These are phyloP conservation scores for Apus apus DNA, from an alignment of 2,113 vertebrate species.

Conservation along the genomic window DNA sequence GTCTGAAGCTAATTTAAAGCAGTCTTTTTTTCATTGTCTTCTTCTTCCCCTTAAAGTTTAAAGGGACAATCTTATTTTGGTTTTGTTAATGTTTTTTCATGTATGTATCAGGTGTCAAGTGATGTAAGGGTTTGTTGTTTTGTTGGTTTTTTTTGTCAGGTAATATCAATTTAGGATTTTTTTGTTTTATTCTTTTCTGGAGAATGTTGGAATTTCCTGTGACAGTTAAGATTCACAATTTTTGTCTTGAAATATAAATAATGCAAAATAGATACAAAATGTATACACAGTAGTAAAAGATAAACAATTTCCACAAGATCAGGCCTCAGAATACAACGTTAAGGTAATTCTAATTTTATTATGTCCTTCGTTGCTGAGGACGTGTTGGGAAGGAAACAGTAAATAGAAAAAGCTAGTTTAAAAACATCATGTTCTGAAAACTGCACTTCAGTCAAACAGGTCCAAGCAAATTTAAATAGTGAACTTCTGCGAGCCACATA, in stretches of 20 bases:
- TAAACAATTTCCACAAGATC: background rate
- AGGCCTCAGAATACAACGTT: background rate
- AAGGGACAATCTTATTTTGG: conserved; percentile 55
- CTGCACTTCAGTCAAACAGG: background rate
- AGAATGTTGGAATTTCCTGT: background rate
- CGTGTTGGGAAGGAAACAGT: background rate
- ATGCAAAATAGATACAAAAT: background rate
- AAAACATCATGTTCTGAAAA: background rate
- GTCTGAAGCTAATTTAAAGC: conserved; percentile 35
- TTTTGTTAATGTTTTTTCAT: conserved; percentile 27
- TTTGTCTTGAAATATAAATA: background rate
- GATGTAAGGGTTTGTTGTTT: background rate
- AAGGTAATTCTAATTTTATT: background rate
- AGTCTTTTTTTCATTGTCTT: background rate
- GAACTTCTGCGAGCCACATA: background rate
- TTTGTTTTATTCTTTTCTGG: conserved; percentile 20
- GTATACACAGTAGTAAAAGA: background rate
- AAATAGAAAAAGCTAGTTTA: background rate
- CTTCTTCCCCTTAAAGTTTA: conserved; percentile 16
- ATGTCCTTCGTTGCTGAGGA: background rate
- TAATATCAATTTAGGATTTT: background rate
- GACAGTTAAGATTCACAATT: background rate
- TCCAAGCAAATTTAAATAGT: background rate
- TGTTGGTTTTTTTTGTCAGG: background rate
- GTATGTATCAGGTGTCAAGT: conserved; percentile 35